These are phyloP conservation scores for Standfussiana lucernea DNA, from an alignment of 2,888 invertebrate species.

Conservation along the genomic window DNA sequence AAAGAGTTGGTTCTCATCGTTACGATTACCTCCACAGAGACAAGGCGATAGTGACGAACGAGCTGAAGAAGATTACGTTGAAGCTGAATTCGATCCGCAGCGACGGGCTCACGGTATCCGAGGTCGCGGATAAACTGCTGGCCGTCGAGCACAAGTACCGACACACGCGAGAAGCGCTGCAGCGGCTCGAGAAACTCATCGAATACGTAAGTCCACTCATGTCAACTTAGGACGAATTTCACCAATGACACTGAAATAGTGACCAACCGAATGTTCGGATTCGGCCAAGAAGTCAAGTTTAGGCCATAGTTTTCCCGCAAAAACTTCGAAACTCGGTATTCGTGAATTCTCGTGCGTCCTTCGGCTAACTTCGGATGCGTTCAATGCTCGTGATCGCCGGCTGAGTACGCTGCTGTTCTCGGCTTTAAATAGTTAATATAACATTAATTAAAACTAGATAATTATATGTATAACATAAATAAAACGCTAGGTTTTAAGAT, in stretches of 20 bases:
- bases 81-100: conserved; percentile 83
- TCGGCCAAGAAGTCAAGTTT: neutral
- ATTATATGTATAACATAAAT: too few species aligned
- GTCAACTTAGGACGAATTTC: neutral
- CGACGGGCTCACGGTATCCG: conserved; percentile 81
- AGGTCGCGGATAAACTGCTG: conserved; percentile 79
- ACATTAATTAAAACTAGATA: too few species aligned
- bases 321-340: too few species aligned
- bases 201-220: conserved; percentile 76
- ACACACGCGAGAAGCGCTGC: conserved; percentile 73
- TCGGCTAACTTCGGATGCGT: too few species aligned
- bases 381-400: too few species aligned
- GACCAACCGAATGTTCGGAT: neutral
- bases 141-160: conserved; percentile 77
- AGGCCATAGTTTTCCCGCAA: too few species aligned
- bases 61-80: conserved; percentile 83
- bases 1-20: neutral
- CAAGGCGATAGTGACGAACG: conserved; percentile 81
- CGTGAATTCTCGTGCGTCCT: too few species aligned
- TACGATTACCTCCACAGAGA: conserved; percentile 72
- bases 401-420: too few species aligned
- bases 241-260: neutral
- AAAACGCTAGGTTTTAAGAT: too few species aligned
- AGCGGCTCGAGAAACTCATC: conserved; percentile 76
- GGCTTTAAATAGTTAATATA: too few species aligned